phyloP scores from a whole-genome alignment of 2,888 invertebrate genomes.

The Lycaena phlaeas region DNA sequence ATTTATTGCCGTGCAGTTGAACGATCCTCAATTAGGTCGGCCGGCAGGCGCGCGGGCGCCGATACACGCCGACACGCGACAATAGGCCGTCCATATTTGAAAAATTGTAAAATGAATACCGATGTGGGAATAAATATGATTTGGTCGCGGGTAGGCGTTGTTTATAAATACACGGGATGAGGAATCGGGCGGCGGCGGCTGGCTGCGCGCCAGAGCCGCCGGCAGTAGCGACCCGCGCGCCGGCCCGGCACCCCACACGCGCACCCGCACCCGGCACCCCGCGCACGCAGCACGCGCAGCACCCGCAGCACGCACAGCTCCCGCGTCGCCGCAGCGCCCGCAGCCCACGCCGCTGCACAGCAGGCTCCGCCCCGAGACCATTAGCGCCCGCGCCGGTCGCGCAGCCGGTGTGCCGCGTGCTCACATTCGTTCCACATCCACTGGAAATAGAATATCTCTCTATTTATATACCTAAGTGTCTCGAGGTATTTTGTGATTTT shows the following conservation, averaged over 20 bases:
- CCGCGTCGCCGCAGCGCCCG: constrained; percentile 2
- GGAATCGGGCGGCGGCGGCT: constrained; percentile 10
- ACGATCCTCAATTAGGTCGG: constrained; percentile 29
- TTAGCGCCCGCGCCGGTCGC: too few relatives aligned
- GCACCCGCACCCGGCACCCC: constrained; percentile 8
- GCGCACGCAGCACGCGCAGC: constrained; percentile 1
- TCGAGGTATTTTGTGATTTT: background rate
- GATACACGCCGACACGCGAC: background rate
- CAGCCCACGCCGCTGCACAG: background rate
- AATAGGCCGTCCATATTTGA: too few relatives aligned
- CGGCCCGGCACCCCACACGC: constrained; percentile 12
- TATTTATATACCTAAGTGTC: background rate
- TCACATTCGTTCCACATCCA: too few relatives aligned
- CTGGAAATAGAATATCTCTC: background rate
- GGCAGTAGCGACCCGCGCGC: constrained; percentile 1
- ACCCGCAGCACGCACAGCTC: constrained; percentile 6
- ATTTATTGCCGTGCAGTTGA: constrained; percentile 28
- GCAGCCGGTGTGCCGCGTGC: too few relatives aligned
- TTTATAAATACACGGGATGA: constrained; percentile 13
- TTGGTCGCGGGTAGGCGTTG: constrained; percentile 5
- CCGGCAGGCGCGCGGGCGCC: too few relatives aligned
- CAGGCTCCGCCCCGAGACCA: too few relatives aligned
- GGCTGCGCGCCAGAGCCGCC: constrained; percentile 23
- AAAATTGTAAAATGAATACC: constrained; percentile 2
- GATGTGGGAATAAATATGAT: constrained; percentile 3